Percentiles rank a stretch among this genome's conserved stretches.
phyloP scores from a whole-genome alignment of 2,797 vertebrate species.

The Melanogrammus aeglefinus region DNA sequence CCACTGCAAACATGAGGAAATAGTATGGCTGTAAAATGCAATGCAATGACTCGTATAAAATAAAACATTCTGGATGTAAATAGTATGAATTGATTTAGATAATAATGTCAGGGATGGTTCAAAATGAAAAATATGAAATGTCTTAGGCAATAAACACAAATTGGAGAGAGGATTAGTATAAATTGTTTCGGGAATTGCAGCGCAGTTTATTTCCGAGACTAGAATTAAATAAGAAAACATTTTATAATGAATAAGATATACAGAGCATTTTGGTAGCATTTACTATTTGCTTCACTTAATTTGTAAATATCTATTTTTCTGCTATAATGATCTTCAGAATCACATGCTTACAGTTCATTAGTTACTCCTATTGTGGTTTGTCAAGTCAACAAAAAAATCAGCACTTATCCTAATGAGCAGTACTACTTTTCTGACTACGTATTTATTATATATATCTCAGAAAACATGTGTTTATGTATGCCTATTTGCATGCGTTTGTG shows the following conservation, averaged over 20 bases:
- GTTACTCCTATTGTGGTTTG: slow-evolving; percentile 7
- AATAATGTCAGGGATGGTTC: not conserved
- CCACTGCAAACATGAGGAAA: not conserved
- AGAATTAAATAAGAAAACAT: not conserved
- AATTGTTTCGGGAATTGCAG: not conserved
- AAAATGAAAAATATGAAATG: not conserved
- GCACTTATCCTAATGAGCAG: slow-evolving; percentile 8
- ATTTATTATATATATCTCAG: not conserved
- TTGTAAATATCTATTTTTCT: not conserved
- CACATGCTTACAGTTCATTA: not conserved
- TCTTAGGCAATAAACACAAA: not conserved
- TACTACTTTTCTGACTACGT: not conserved
- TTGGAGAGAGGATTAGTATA: not conserved
- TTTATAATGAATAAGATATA: not conserved
- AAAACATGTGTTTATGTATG: not conserved
- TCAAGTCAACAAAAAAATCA: slow-evolving; percentile 13
- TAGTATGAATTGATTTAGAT: not conserved
- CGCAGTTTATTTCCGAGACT: not conserved
- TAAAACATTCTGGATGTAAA: not conserved
- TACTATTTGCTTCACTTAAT: not conserved
- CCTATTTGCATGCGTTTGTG: not conserved
- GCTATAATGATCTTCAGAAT: not conserved
- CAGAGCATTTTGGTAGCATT: not conserved
- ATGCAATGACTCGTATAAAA: not conserved
- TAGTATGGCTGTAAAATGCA: not conserved